phyloP scores from a whole-genome alignment of 2,888 invertebrate genomes.

The Geophilus truncorum region DNA sequence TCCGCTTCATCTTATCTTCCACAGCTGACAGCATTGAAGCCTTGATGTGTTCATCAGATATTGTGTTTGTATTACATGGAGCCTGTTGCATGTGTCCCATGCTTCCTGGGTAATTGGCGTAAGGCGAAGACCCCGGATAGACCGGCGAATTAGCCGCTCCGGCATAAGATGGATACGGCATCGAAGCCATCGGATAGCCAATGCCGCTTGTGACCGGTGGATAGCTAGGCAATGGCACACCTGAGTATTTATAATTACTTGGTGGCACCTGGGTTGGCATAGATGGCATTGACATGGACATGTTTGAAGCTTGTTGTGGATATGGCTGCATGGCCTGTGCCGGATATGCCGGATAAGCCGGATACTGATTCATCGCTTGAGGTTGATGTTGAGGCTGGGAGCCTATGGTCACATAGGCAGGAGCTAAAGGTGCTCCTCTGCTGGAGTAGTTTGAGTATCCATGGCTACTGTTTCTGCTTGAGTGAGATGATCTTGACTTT shows the following conservation, averaged over 20 bases:
- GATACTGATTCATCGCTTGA: background rate
- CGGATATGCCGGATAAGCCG: conserved; percentile 28
- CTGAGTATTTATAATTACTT: conserved; percentile 44
- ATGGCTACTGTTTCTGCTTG: background rate
- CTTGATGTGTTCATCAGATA: conserved; percentile 90
- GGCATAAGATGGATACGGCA: conserved; percentile 55
- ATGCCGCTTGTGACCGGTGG: background rate
- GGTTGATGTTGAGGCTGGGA: background rate
- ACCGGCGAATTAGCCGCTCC: background rate
- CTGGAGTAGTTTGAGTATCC: background rate
- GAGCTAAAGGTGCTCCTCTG: conserved; percentile 37
- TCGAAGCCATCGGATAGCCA: conserved; percentile 44
- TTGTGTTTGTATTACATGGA: conserved; percentile 62
- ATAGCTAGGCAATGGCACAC: background rate
- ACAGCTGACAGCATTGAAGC: conserved; percentile 91
- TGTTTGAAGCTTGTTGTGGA: conserved; percentile 13
- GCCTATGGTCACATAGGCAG: background rate
- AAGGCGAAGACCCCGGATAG: conserved; percentile 48
- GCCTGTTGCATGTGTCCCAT: conserved; percentile 36
- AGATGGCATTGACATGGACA: conserved; percentile 30
- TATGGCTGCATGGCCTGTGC: too few relatives aligned
- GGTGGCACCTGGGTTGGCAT: conserved; percentile 29
- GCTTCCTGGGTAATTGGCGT: conserved; percentile 51
- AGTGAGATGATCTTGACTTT: background rate
- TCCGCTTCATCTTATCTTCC: conserved; percentile 83